Percentiles rank a stretch among this genome's conserved stretches.
phyloP scores from a whole-genome alignment of 2,113 vertebrate species.

The Podarcis cretensis region DNA sequence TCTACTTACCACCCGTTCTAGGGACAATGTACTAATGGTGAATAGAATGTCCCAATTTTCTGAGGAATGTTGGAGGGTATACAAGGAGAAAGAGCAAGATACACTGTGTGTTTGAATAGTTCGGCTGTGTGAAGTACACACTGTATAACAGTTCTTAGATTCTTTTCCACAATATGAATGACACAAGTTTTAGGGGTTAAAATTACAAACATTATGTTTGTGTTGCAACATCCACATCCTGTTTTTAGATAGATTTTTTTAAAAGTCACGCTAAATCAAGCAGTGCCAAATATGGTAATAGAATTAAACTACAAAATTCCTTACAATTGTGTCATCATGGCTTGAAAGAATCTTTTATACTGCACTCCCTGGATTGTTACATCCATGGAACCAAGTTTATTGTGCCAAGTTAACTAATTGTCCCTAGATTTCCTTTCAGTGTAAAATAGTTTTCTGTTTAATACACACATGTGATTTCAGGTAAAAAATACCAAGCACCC shows the following conservation, averaged over 20 bases:
- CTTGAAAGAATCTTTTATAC: constrained; percentile 61
- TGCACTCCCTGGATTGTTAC: constrained; percentile 57
- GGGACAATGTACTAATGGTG: too few species aligned
- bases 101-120: background rate
- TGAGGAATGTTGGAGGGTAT: too few species aligned
- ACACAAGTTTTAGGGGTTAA: constrained; percentile 64
- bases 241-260: constrained; percentile 52
- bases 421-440: background rate
- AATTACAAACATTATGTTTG: constrained; percentile 69
- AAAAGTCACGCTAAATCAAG: constrained; percentile 65
- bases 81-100: background rate
- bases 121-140: background rate
- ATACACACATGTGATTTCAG: background rate
- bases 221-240: constrained; percentile 66
- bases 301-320: constrained; percentile 67
- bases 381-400: constrained; percentile 33
- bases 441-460: background rate
- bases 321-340: constrained; percentile 68
- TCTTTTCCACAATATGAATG: background rate
- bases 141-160: background rate
- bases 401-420: constrained; percentile 51
- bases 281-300: constrained; percentile 77
- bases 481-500: background rate
- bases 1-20: background rate
- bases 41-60: too few species aligned